Conservation (phyloP, 2,113 vertebrate species). For the Sturnira hondurensis region DNA sequence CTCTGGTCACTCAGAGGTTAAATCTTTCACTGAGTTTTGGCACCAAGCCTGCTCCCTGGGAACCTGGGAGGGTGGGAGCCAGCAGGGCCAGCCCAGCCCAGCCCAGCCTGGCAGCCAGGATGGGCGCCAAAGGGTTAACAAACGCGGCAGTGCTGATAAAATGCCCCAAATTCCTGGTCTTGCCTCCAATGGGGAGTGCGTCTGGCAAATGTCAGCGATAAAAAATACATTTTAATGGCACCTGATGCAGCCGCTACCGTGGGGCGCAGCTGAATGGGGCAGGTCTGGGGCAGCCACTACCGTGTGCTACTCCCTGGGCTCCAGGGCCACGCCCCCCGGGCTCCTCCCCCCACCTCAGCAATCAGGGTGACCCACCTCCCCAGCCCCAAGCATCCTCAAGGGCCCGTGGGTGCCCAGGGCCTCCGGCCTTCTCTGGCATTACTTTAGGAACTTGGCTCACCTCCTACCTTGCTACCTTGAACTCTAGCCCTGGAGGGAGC, state of each 20-base stretch:
- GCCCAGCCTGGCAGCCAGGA: background rate
- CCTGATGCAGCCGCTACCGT: constrained; percentile 82
- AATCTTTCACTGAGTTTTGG: background rate
- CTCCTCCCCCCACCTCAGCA: background rate
- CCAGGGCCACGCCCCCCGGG: background rate
- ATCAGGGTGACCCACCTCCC: background rate
- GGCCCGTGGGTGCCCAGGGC: background rate
- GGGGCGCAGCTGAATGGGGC: constrained; percentile 58
- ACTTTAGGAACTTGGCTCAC: background rate
- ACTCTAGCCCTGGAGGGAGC: background rate
- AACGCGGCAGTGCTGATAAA: constrained; percentile 79
- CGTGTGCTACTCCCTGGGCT: background rate
- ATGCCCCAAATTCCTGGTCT: constrained; percentile 83
- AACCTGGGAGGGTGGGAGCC: background rate
- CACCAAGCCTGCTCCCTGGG: background rate
- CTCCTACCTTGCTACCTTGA: background rate
- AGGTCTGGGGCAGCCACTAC: background rate
- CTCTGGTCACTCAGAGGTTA: background rate
- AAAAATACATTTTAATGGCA: constrained; percentile 85
- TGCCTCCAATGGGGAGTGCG: constrained; percentile 67
- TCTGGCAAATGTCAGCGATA: constrained; percentile 87
- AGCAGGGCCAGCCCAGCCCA: background rate
- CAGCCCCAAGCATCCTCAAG: background rate
- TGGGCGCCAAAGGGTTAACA: constrained; percentile 76
- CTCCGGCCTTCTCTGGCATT: background rate